Conservation (phyloP, 2,113 vertebrate species). For the Felis chaus region DNA sequence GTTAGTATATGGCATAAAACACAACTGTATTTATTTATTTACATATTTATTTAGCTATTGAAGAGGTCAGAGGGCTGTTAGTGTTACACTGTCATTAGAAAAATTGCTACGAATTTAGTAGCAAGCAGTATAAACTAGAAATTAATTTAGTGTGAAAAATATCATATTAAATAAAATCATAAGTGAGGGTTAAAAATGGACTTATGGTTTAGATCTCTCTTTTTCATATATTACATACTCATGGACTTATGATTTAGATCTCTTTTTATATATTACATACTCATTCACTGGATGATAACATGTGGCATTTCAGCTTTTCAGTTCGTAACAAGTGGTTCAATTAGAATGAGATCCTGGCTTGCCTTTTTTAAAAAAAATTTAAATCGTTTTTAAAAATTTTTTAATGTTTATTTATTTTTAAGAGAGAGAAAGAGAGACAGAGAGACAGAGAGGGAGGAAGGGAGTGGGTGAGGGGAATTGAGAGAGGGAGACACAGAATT, state of each 20-base stretch:
- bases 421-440: too few relatives aligned
- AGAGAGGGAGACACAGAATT: too few relatives aligned
- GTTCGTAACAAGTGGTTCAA: neutral
- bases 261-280: neutral
- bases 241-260: neutral
- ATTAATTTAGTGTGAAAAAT: neutral
- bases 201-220: neutral
- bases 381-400: too few relatives aligned
- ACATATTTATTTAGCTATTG: neutral
- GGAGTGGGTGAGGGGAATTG: too few relatives aligned
- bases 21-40: slow-evolving; percentile 5
- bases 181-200: neutral
- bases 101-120: neutral
- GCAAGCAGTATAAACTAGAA: neutral
- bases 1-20: neutral
- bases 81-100: neutral
- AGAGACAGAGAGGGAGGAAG: too few relatives aligned
- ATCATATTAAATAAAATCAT: neutral
- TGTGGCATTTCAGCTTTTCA: neutral
- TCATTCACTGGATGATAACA: neutral
- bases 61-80: neutral
- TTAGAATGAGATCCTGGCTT: neutral
- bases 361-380: neutral
- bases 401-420: too few relatives aligned
- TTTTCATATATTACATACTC: neutral